Percentiles rank a stretch among this genome's conserved stretches.
These are phyloP conservation scores for Nudaria mundana DNA, from an alignment of 2,888 invertebrate species.

Conservation along the genomic window DNA sequence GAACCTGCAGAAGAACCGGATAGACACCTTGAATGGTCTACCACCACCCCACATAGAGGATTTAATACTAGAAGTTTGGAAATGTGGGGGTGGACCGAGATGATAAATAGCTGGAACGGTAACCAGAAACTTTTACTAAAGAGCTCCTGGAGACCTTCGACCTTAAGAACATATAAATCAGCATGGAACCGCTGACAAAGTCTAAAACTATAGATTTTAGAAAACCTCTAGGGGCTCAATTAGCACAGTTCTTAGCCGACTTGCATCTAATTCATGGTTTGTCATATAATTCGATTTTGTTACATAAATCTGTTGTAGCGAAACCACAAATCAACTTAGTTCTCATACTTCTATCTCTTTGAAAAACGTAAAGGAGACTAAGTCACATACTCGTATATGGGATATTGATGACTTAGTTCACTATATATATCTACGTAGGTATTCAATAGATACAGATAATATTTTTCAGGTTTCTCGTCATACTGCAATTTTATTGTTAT, in stretches of 20 bases:
- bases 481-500: too few species aligned
- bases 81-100: constrained; percentile 21
- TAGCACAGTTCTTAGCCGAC: too few species aligned
- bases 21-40: not conserved
- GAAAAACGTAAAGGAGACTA: too few species aligned
- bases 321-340: not conserved
- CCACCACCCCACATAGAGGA: constrained; percentile 3
- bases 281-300: constrained; percentile 13
- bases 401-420: too few species aligned
- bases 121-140: not conserved
- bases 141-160: constrained; percentile 6
- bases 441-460: not conserved
- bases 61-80: constrained; percentile 17
- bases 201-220: constrained; percentile 3
- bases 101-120: constrained; percentile 4
- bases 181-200: constrained; percentile 5
- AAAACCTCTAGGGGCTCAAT: constrained; percentile 15
- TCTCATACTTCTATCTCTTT: not conserved
- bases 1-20: not conserved
- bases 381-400: too few species aligned
- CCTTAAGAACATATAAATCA: not conserved
- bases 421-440: not conserved
- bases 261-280: constrained; percentile 11
- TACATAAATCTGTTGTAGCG: constrained; percentile 21
- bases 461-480: too few species aligned